phyloP scores from a whole-genome alignment of 2,888 invertebrate species.

The Drosophila multiciliata region DNA sequence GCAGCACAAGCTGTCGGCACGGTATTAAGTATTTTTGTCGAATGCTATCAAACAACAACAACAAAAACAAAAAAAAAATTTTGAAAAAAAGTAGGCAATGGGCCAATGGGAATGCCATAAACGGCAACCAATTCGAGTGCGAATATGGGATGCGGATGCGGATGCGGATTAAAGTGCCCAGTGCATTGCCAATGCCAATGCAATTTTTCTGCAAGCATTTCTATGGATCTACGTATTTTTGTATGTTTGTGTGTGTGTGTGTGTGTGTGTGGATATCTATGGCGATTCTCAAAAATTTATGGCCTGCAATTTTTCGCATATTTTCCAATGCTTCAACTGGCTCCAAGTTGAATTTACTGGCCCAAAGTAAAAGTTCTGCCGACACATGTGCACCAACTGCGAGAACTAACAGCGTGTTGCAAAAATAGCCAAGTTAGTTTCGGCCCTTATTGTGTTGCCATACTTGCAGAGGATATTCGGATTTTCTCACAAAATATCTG shows the following conservation, averaged over 20 bases:
- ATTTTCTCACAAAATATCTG: not conserved
- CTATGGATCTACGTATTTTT: slow-evolving; percentile 14
- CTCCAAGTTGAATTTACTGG: slow-evolving; percentile 63
- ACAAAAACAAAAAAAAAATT: slow-evolving; percentile 8
- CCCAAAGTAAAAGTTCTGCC: slow-evolving; percentile 19
- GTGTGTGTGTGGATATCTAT: slow-evolving; percentile 33
- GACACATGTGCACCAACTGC: slow-evolving; percentile 36
- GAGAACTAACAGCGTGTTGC: not conserved
- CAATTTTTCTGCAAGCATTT: slow-evolving; percentile 35
- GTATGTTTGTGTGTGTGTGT: slow-evolving; percentile 25
- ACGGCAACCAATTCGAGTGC: slow-evolving; percentile 55
- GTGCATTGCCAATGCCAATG: slow-evolving; percentile 44
- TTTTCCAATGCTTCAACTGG: slow-evolving; percentile 72
- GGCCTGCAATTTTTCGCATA: slow-evolving; percentile 79
- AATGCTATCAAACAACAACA: slow-evolving; percentile 42
- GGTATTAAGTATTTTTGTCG: slow-evolving; percentile 70
- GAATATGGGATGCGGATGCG: slow-evolving; percentile 21
- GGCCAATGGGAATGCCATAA: slow-evolving; percentile 59
- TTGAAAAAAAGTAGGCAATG: slow-evolving; percentile 19
- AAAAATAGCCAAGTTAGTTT: not conserved
- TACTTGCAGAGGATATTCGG: not conserved
- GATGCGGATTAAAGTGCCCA: slow-evolving; percentile 21
- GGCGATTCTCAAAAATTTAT: slow-evolving; percentile 63
- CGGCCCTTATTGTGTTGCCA: not conserved
- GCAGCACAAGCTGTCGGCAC: slow-evolving; percentile 71